phyloP scores from a whole-genome alignment of 2,113 vertebrate genomes.

The Pyxicephalus adspersus region DNA sequence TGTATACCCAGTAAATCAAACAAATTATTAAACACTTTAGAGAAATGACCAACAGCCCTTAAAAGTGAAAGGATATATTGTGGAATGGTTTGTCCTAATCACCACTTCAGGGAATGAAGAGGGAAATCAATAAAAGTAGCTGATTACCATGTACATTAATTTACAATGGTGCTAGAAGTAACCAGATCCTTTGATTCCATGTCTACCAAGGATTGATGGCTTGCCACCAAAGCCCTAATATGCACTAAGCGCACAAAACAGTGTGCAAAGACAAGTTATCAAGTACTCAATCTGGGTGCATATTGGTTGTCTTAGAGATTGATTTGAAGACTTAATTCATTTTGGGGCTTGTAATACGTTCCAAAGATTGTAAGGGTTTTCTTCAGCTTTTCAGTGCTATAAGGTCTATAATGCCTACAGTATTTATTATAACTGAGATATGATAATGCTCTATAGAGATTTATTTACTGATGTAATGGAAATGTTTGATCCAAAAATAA shows the following conservation, averaged over 20 bases:
- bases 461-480: no score
- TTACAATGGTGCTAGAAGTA: neutral
- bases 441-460: no score
- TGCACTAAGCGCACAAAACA: neutral
- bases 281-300: constrained; percentile 1
- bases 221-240: neutral
- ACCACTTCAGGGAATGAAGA: neutral
- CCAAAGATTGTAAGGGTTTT: neutral
- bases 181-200: neutral
- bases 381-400: neutral
- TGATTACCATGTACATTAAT: constrained; percentile 15
- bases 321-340: neutral
- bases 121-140: neutral
- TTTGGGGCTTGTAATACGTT: neutral
- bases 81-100: neutral
- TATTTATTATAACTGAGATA: neutral
- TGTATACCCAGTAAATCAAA: no score
- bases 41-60: neutral
- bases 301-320: neutral
- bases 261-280: neutral
- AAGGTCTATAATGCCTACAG: neutral
- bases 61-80: neutral
- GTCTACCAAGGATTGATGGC: constrained; percentile 10
- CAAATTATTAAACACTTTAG: no score
- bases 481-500: no score